Evolutionary conservation across 1,140 invertebrate genomes (phyloP).

Genomic region (Monomorium pharaonis): DNA sequence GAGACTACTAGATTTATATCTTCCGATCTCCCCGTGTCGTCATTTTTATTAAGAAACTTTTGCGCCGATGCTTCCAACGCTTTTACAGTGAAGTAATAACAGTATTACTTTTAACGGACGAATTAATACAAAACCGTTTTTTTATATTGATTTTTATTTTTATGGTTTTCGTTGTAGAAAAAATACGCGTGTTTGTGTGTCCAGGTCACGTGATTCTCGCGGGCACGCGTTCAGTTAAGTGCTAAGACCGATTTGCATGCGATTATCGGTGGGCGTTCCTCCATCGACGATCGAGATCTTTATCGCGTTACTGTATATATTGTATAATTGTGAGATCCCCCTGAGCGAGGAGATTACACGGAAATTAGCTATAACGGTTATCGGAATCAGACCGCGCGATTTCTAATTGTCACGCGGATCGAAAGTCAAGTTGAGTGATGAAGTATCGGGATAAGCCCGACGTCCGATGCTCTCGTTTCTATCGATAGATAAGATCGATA

Average conservation of each 20-base stretch:
- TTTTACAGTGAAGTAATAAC: neutral
- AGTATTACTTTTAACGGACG: neutral
- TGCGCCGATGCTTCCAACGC: neutral
- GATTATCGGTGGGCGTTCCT: slow-evolving; percentile 76
- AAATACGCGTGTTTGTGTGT: neutral
- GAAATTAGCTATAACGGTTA: slow-evolving; percentile 52
- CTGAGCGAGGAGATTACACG: slow-evolving; percentile 60
- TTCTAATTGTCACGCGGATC: slow-evolving; percentile 12
- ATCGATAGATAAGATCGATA: neutral
- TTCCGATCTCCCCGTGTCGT: neutral
- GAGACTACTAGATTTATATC: slow-evolving; percentile 44
- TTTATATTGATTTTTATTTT: neutral
- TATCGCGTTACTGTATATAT: slow-evolving; percentile 63
- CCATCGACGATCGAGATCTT: slow-evolving; percentile 72
- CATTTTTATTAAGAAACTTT: neutral
- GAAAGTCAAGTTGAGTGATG: slow-evolving; percentile 15
- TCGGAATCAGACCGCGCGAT: slow-evolving; percentile 23
- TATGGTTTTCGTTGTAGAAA: neutral
- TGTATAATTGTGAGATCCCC: slow-evolving; percentile 18
- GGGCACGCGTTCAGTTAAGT: slow-evolving; percentile 57
- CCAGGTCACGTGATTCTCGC: slow-evolving; percentile 61
- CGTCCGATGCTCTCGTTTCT: neutral
- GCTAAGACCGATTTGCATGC: slow-evolving; percentile 72
- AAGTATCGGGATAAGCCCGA: neutral
- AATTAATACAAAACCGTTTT: neutral